These are phyloP conservation scores for Caenorhabditis sinica DNA, from an alignment of 2,888 invertebrate species.

Conservation along the genomic window DNA sequence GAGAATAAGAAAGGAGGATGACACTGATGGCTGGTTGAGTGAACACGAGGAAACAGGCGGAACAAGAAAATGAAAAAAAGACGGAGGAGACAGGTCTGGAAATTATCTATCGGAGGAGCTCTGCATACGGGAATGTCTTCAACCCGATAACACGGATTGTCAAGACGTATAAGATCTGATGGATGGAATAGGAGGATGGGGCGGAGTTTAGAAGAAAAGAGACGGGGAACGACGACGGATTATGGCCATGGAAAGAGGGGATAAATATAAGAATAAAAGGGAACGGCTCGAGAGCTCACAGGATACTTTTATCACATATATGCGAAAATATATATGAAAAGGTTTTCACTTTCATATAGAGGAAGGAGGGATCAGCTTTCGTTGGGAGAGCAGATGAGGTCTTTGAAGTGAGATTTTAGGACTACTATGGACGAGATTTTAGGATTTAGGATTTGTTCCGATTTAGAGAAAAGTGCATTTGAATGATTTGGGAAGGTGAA, in stretches of 20 bases:
- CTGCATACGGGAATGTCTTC: not conserved
- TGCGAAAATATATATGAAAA: not conserved
- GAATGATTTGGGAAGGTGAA: not conserved
- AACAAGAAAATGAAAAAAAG: not conserved
- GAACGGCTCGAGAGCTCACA: not conserved
- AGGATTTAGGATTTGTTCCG: not conserved
- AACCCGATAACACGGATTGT: conserved; percentile 27
- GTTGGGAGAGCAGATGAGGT: not conserved
- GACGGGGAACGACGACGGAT: conserved; percentile 22
- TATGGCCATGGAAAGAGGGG: conserved; percentile 22
- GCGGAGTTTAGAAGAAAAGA: not conserved
- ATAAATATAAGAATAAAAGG: conserved; percentile 44
- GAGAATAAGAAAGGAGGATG: conserved; percentile 17
- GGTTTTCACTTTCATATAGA: conserved; percentile 11
- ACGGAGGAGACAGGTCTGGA: not conserved
- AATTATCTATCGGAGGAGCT: conserved; percentile 39
- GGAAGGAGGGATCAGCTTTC: not conserved
- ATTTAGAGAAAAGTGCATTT: not conserved
- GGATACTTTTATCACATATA: conserved; percentile 10
- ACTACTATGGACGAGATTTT: no score
- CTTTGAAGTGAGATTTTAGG: not conserved
- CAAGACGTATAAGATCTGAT: conserved; percentile 15
- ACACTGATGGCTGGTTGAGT: conserved; percentile 42
- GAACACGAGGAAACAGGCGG: conserved; percentile 35
- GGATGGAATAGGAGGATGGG: conserved; percentile 10